A percentile compares a stretch with the other conserved stretches of the same genome.
Conservation (phyloP, 2,797 vertebrate species). For the Ispidina lecontei region DNA sequence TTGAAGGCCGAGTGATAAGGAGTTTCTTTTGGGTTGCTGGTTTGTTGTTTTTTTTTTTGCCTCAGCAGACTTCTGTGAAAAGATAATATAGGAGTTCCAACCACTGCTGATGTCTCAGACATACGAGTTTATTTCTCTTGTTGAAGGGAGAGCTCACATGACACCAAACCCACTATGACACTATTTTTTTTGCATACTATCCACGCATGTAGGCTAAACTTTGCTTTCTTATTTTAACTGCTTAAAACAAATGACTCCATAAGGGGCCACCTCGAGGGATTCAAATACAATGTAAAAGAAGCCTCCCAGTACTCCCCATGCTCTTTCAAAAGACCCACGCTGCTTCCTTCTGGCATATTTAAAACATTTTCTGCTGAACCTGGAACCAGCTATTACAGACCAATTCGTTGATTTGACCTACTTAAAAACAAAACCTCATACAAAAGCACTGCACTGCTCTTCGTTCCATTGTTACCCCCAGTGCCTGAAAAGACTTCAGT, state of each 20-base stretch:
- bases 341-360: neutral
- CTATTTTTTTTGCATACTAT: neutral
- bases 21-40: neutral
- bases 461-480: neutral
- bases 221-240: neutral
- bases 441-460: neutral
- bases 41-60: no score
- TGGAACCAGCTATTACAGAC: neutral
- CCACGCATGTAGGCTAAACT: neutral
- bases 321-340: neutral
- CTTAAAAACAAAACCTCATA: neutral
- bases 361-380: neutral
- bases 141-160: neutral
- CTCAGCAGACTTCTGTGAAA: neutral
- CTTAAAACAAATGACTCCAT: neutral
- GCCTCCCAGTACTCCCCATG: neutral
- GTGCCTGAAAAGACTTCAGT: neutral
- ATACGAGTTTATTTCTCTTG: neutral
- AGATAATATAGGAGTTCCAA: neutral
- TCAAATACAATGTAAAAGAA: neutral
- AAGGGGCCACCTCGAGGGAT: neutral
- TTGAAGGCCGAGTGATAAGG: neutral
- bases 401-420: neutral
- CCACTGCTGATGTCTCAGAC: neutral
- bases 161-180: neutral